Evolutionary conservation across 2,113 vertebrate genomes (phyloP).

Genomic region (Ondatra zibethicus): DNA sequence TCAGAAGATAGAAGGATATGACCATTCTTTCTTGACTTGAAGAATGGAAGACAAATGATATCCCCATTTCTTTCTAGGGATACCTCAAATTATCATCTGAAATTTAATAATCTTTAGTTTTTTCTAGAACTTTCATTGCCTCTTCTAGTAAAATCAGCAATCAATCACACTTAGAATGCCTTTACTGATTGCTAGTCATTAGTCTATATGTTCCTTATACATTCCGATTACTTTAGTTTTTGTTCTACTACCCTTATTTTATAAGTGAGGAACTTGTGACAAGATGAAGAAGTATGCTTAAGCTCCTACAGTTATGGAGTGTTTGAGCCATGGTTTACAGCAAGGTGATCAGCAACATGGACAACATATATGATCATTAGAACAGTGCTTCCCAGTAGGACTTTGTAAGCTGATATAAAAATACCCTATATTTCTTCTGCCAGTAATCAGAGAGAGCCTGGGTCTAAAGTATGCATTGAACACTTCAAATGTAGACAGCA

Average conservation of each 20-base stretch:
- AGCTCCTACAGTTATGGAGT: background rate
- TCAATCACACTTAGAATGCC: background rate
- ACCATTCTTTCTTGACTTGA: background rate
- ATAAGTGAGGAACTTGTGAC: background rate
- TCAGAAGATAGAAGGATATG: background rate
- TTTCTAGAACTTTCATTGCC: background rate
- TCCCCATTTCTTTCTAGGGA: background rate
- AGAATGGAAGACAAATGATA: background rate
- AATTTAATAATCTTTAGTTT: background rate
- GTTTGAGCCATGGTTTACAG: background rate
- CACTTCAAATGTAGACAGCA: background rate
- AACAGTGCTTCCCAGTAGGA: background rate
- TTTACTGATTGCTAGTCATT: background rate
- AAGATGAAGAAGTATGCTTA: background rate
- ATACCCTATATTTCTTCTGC: too few species aligned
- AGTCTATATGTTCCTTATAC: background rate
- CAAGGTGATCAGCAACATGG: too few species aligned
- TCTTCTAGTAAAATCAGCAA: background rate
- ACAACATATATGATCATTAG: background rate
- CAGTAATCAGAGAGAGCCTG: background rate
- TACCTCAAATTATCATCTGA: background rate
- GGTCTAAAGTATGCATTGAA: background rate
- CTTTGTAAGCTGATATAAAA: background rate
- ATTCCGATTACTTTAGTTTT: background rate
- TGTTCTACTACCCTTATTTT: background rate